Evolutionary conservation across 2,113 vertebrate genomes (phyloP).

Genomic region (Lophura nycthemera): DNA sequence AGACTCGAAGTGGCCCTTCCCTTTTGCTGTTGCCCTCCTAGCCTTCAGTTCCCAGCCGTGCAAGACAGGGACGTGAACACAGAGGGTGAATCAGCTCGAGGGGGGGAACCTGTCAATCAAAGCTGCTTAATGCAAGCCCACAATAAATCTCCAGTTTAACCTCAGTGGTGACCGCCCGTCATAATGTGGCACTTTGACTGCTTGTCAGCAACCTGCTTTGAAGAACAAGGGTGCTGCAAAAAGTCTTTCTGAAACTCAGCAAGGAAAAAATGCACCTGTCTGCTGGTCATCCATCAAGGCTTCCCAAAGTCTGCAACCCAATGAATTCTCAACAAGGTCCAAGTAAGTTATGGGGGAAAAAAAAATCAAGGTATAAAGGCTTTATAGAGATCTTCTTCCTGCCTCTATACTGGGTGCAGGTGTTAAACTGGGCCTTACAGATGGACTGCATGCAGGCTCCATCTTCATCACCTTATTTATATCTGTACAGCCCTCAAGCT

Average conservation of each 20-base stretch:
- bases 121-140: constrained; percentile 18
- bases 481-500: not conserved
- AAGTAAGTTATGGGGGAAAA: not conserved
- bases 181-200: not conserved
- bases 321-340: not conserved
- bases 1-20: not conserved
- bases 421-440: not conserved
- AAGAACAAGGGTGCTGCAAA: not conserved
- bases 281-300: not conserved
- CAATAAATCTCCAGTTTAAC: not conserved
- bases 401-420: rapidly evolving
- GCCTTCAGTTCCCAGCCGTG: not conserved
- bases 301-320: not conserved
- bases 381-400: not conserved
- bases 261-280: constrained; percentile 1
- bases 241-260: not conserved
- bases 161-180: constrained; percentile 28
- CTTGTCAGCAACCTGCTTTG: constrained; percentile 4
- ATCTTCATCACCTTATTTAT: not conserved
- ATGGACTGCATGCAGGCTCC: not conserved
- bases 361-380: not conserved
- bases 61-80: not conserved
- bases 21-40: not conserved
- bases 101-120: constrained; percentile 35
- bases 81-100: not conserved